Evolutionary conservation across 2,888 invertebrate species (phyloP).

Genomic region (Drosophila kanekoi): DNA sequence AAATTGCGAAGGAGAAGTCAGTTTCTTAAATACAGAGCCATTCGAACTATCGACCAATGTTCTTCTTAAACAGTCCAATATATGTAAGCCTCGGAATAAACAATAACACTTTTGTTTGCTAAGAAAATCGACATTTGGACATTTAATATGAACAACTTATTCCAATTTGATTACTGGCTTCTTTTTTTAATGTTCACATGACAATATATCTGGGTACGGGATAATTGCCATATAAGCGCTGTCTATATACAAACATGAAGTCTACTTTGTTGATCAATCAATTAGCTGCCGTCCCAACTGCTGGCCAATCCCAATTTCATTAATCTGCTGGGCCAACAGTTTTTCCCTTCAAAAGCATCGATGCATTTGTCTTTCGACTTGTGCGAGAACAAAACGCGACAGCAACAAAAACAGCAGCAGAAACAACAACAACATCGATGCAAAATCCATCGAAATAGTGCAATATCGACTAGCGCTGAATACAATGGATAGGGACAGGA

Average conservation of each 20-base stretch:
- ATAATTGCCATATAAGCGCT: no score
- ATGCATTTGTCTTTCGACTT: constrained; percentile 57
- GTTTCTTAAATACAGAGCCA: no score
- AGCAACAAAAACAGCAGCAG: constrained; percentile 24
- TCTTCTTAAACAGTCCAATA: no score
- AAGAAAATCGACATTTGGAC: no score
- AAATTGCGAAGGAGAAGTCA: no score
- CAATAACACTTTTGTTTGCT: no score
- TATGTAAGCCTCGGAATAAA: no score
- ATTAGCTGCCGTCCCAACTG: constrained; percentile 24
- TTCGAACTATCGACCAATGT: no score
- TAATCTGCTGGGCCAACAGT: constrained; percentile 6
- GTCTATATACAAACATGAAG: not conserved
- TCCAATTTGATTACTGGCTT: no score
- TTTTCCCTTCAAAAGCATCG: constrained; percentile 8
- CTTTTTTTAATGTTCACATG: no score
- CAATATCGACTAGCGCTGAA: constrained; percentile 31
- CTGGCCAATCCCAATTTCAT: constrained; percentile 30
- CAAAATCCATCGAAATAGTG: constrained; percentile 41
- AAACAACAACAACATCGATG: constrained; percentile 22
- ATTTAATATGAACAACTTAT: no score
- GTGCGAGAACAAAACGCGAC: constrained; percentile 27
- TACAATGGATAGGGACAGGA: constrained; percentile 35
- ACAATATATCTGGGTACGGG: no score
- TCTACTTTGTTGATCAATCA: constrained; percentile 31